Base-by-base conservation (phyloP, 2,888 invertebrate genomes). In the Machimus atricapillus region DNA sequence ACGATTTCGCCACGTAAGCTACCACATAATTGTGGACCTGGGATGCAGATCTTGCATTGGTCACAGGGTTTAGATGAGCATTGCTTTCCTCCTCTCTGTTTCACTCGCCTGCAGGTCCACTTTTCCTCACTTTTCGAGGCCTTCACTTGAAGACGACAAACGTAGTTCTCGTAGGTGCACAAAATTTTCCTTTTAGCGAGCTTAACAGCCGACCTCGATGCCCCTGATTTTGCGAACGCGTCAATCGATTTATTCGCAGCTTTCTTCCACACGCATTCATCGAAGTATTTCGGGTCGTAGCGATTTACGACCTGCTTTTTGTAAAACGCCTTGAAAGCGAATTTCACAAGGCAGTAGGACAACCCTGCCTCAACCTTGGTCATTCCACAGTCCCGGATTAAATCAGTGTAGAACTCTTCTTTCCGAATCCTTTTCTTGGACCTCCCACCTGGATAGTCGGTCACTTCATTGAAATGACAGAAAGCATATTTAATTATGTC, bases 261-360 rank as follows among this genome's bases (percentile, higher is more conserved):
- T 27, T 74, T 85, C 19, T 85, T 85, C 85, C 85, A 85, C 9
- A 74, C 85, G 9, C 85, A 74, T 46, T 85, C 85, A 74, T 85
- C 85, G 8, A 85, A 27, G 34, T 74, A 74, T 27, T n/a, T 31
- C 9, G 46, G 46, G 23, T 85, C 85, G 23, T 74, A 85, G 9
- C 66, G 31, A 31, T n/a, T 74, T 46, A 85, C 19, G 1, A 85
- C 27, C 43, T 85, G 85, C 19, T 85, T 85, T 7, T 85, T 52
- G 14, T 85, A 85, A 16, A 85, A 85, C 1, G 85, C 85, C 46
- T 74, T 85, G 31, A 85, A 85, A 0, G 85, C 85, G 19, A 74
- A 85, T 43, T 85, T 85, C 43, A 74, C 85, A n/a, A 85, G 34
- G 12, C 74, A 85, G 12, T 85, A 85, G 9, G 74, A 27, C 31